Conservation (phyloP, 2,888 invertebrate species). For the Pyrgus malvae region DNA sequence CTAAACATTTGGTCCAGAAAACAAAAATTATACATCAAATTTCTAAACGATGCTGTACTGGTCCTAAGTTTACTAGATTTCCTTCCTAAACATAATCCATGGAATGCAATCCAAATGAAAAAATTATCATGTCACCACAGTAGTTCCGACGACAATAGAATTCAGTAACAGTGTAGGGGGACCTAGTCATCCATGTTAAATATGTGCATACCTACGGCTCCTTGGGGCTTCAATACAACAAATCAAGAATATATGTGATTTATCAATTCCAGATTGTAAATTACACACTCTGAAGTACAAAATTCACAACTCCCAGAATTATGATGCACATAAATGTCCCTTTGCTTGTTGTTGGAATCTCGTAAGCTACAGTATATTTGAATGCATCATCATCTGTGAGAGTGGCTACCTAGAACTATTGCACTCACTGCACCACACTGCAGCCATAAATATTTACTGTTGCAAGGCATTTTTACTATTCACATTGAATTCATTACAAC, state of each 20-base stretch:
- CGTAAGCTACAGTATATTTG: too few relatives aligned
- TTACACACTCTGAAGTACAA: conserved; percentile 20
- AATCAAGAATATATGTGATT: conserved; percentile 12
- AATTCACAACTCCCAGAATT: background rate
- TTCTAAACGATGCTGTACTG: conserved; percentile 4
- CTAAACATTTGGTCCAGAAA: conserved; percentile 11
- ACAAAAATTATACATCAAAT: conserved; percentile 3
- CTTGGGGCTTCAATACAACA: conserved; percentile 19
- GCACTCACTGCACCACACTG: background rate
- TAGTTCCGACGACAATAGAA: conserved; percentile 3
- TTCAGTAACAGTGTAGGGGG: background rate
- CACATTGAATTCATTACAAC: conserved; percentile 1
- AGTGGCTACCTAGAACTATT: background rate
- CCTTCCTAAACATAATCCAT: background rate
- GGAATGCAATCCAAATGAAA: background rate
- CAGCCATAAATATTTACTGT: conserved; percentile 3
- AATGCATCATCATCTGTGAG: background rate
- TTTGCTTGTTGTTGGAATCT: too few relatives aligned
- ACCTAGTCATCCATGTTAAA: background rate
- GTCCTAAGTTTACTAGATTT: conserved; percentile 7
- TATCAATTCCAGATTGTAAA: conserved; percentile 27
- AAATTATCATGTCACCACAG: background rate
- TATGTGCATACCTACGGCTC: background rate
- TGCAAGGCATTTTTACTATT: conserved; percentile 19
- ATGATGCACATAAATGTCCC: conserved; percentile 1